These are phyloP conservation scores for Protaetia brevitarsis DNA, from an alignment of 1,140 invertebrate species.

Conservation along the genomic window DNA sequence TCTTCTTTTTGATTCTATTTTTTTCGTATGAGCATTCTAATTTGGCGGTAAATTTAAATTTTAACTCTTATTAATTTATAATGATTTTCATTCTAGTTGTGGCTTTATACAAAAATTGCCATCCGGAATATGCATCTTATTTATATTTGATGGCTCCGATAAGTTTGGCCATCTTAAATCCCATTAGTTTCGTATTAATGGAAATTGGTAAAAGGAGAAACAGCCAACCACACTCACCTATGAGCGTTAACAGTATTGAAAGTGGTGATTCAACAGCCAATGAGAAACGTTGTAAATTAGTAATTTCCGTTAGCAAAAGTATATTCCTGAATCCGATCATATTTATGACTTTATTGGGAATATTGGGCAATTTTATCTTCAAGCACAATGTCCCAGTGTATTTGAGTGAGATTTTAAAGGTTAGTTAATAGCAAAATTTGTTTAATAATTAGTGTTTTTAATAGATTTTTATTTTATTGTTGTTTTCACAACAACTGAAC, in stretches of 20 bases:
- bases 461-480: too few relatives aligned
- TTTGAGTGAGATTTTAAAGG: slow-evolving; percentile 71
- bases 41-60: background rate
- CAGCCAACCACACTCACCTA: slow-evolving; percentile 26
- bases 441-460: too few relatives aligned
- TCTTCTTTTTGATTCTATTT: too few relatives aligned
- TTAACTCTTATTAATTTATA: background rate
- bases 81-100: slow-evolving; percentile 67
- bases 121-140: slow-evolving; percentile 88
- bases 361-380: slow-evolving; percentile 82
- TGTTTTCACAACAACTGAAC: too few relatives aligned
- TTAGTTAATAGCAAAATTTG: too few relatives aligned
- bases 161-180: slow-evolving; percentile 89
- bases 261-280: slow-evolving; percentile 25
- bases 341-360: slow-evolving; percentile 89
- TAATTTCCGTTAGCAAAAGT: slow-evolving; percentile 58
- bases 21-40: too few relatives aligned
- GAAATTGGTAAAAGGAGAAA: slow-evolving; percentile 71
- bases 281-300: slow-evolving; percentile 44
- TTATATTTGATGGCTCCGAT: slow-evolving; percentile 93
- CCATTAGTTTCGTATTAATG: slow-evolving; percentile 86
- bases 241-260: slow-evolving; percentile 12
- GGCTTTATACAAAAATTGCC: slow-evolving; percentile 70
- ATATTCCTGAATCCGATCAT: slow-evolving; percentile 87
- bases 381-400: slow-evolving; percentile 72